Evolutionary conservation across 2,113 vertebrate genomes (phyloP).

Genomic region (Morone chrysops): DNA sequence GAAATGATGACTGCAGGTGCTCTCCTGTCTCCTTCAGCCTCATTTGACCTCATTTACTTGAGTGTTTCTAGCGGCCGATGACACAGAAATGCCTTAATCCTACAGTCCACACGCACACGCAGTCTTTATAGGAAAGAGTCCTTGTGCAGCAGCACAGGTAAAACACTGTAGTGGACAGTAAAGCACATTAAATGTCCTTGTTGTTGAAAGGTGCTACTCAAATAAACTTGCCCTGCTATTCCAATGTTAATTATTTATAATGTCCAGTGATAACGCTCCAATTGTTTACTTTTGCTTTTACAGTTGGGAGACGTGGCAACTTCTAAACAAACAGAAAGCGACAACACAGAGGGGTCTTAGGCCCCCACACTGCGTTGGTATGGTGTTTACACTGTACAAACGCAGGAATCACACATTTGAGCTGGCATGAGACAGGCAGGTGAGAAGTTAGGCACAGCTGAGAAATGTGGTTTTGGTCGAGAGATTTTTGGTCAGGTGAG

Average conservation of each 20-base stretch:
- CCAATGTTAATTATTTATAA: slow-evolving; percentile 28
- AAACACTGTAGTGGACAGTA: not conserved
- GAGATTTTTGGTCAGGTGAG: not conserved
- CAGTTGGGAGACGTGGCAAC: not conserved
- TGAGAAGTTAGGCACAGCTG: not conserved
- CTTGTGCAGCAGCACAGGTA: not conserved
- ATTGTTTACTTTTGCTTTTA: not conserved
- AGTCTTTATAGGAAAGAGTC: not conserved
- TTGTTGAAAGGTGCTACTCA: not conserved
- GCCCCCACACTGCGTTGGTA: not conserved
- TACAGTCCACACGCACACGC: not conserved
- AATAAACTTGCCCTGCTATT: not conserved
- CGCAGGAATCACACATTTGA: not conserved
- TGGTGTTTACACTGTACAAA: not conserved
- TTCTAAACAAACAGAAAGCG: not conserved
- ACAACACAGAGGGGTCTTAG: too few relatives aligned
- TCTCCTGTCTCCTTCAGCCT: slow-evolving; percentile 19
- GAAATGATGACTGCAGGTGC: slow-evolving; percentile 44
- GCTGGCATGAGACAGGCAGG: not conserved
- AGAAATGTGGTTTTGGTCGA: not conserved
- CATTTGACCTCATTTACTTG: slow-evolving; percentile 20
- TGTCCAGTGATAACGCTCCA: slow-evolving; percentile 3
- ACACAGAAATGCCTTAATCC: slow-evolving; percentile 14
- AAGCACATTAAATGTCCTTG: not conserved
- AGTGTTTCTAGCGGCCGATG: not conserved